Evolutionary conservation across 2,888 invertebrate genomes (phyloP).

Genomic region (Pterobdella sp.): DNA sequence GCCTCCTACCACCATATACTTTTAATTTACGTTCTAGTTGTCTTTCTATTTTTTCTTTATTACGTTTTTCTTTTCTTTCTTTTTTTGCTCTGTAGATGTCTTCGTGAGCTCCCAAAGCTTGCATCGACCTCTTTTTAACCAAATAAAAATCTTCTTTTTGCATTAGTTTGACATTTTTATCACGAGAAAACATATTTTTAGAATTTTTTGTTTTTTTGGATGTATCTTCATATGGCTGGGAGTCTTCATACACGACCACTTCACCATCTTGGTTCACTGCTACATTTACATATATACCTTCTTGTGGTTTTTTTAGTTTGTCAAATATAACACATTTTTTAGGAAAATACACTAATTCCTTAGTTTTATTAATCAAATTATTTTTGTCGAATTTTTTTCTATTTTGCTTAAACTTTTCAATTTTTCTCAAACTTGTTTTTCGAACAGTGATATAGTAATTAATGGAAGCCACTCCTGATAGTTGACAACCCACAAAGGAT

Average conservation of each 20-base stretch:
- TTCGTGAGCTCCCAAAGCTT: neutral
- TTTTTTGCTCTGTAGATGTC: neutral
- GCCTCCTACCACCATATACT: neutral
- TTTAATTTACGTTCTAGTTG: neutral
- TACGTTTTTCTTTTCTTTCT: conserved; percentile 2
- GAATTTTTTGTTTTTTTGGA: no score
- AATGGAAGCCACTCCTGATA: conserved; percentile 49
- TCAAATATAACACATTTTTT: neutral
- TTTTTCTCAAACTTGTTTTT: conserved; percentile 46
- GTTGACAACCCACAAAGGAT: conserved; percentile 49
- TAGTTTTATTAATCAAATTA: no score
- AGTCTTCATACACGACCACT: neutral
- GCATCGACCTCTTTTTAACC: neutral
- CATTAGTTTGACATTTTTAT: neutral
- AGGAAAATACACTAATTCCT: neutral
- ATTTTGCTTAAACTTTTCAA: conserved; percentile 41
- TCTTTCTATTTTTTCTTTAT: neutral
- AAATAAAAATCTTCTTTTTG: no score
- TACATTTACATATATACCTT: neutral
- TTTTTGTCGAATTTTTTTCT: neutral
- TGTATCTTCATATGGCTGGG: neutral
- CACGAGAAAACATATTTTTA: no score
- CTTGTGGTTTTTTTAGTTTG: neutral
- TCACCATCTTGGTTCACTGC: neutral
- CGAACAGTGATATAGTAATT: conserved; percentile 49